A percentile compares a stretch with the other conserved stretches of the same genome.
Conservation (phyloP, 2,888 invertebrate species). For the Resseliella maxima region DNA sequence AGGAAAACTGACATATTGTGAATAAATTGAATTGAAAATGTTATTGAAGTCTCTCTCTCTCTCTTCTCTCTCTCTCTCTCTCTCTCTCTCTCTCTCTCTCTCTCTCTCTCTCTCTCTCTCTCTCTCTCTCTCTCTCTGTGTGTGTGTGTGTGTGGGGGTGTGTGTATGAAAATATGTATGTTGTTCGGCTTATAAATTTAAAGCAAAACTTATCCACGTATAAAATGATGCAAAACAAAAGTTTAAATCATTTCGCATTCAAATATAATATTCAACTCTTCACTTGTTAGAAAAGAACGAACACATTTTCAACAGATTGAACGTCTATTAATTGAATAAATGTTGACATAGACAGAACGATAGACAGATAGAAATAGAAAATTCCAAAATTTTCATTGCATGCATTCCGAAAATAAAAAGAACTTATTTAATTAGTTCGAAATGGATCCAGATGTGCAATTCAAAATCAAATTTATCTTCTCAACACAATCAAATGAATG, state of each 20-base stretch:
- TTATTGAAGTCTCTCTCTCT: no score
- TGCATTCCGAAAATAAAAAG: background rate
- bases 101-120: no score
- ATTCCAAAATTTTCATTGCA: background rate
- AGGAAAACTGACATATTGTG: background rate
- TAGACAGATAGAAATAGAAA: background rate
- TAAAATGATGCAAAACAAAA: background rate
- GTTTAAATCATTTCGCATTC: background rate
- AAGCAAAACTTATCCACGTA: no score
- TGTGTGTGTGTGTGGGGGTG: no score
- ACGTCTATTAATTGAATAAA: conserved; percentile 48
- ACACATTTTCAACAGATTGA: background rate
- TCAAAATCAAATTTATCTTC: conserved; percentile 11
- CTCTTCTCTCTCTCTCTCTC: no score
- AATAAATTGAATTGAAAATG: background rate
- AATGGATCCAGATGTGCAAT: conserved; percentile 20
- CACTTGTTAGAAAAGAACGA: background rate
- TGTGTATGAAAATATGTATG: no score
- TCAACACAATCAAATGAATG: background rate
- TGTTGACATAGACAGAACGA: background rate
- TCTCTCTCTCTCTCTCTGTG: no score
- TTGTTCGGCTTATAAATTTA: no score
- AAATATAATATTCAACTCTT: no score
- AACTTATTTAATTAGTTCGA: conserved; percentile 43
- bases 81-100: no score